Evolutionary conservation across 1,140 invertebrate genomes (phyloP).

Genomic region (Ceratosolen solmsi): DNA sequence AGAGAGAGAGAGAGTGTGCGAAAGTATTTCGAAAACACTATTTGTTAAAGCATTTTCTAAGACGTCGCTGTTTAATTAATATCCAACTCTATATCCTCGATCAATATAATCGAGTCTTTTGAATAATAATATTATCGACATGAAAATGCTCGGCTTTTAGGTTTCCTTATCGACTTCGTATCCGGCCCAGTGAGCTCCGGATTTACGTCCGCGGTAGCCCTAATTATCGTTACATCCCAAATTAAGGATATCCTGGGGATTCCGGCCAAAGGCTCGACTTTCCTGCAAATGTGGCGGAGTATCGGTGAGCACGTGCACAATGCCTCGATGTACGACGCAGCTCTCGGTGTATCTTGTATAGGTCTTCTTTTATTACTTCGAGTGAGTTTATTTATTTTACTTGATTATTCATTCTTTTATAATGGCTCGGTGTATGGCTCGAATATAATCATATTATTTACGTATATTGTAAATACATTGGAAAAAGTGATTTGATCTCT

Average conservation of each 20-base stretch:
- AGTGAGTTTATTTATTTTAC: conserved; percentile 71
- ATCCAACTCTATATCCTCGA: too few species aligned
- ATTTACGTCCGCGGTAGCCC: conserved; percentile 93
- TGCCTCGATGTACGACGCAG: conserved; percentile 79
- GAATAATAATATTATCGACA: background rate
- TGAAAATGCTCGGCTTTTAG: conserved; percentile 67
- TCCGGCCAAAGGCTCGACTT: conserved; percentile 81
- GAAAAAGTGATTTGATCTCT: too few species aligned
- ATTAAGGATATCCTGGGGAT: conserved; percentile 89
- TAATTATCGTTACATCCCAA: conserved; percentile 92
- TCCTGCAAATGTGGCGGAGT: conserved; percentile 82
- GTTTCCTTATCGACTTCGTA: conserved; percentile 94
- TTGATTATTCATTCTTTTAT: too few species aligned
- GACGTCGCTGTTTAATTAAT: too few species aligned
- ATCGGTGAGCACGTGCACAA: conserved; percentile 77
- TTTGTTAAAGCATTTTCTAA: too few species aligned
- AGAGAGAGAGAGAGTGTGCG: too few species aligned
- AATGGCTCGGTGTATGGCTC: too few species aligned
- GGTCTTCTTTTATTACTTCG: conserved; percentile 81
- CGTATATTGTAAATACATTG: too few species aligned
- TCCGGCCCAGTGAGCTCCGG: conserved; percentile 93
- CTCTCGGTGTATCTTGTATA: conserved; percentile 83
- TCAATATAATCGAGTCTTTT: too few species aligned
- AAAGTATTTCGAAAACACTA: too few species aligned
- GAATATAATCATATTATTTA: too few species aligned